Base-by-base conservation (phyloP, 1,140 invertebrate genomes). In the Musca domestica region DNA sequence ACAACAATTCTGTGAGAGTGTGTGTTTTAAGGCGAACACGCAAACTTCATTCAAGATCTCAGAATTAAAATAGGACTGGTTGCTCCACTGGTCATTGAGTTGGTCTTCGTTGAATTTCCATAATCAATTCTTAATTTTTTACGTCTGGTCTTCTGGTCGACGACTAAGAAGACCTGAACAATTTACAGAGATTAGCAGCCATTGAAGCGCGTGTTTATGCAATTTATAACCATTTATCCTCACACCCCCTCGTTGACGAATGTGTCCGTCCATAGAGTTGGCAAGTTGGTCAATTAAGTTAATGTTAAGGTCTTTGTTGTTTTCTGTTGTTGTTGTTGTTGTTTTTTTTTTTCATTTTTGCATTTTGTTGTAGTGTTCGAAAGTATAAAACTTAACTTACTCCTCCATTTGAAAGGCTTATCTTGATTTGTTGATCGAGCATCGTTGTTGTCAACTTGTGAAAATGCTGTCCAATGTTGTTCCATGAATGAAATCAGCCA, bases 401-500 rank as follows among this genome's bases (percentile, higher is more conserved):
- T 61, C 56, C 56, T 61, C 34, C 56, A 61, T 61, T 61, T 12
- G 56, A 20, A 4, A 19, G 17, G 2, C 30, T 61, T 61, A 61
- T 61, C 56, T 61, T 61, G 56, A 61, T 61, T 34, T 61, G 30
- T 61, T 61, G 56, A 61, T 61, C 56, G 56, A 61, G 56, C 56
- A 61, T 61, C 56, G 56, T 61, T 61, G 56, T 61, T 61, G 56
- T 61, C 56, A 61, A 61, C 56, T 61, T 61, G 56, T 61, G 56
- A 61, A 61, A 61, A 61, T 34, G 27, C 41, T 61, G 27, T 61
- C 34, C 34, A 12, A 41, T 61, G n/a, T 61, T 22, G 17, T 10
- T 19, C 34, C 15, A 27, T 56, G 56, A 61, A 61, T 61, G 56
- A 61, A 61, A 25, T 34, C n/a, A 17, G 34, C 34, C 34, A 41